A percentile compares a stretch with the other conserved stretches of the same genome.
Conservation (phyloP, 2,113 vertebrate genomes). For the Perca schrenkii region DNA sequence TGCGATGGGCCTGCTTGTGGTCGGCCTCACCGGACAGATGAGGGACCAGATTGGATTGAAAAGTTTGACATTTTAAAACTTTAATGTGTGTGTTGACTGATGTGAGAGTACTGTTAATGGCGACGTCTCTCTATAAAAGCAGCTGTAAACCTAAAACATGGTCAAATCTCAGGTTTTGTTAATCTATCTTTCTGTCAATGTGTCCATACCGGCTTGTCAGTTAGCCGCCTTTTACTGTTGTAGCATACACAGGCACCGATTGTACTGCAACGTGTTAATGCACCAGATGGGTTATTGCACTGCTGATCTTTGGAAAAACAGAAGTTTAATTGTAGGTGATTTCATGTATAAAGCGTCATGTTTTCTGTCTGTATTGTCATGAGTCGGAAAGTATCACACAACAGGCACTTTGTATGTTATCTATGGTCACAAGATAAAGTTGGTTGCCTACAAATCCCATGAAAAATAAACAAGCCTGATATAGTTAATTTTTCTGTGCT, state of each 20-base stretch:
- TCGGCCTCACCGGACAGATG: background rate
- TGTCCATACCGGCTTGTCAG: background rate
- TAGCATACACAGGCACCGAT: background rate
- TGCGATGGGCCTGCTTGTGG: background rate
- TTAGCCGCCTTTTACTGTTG: conserved; percentile 11
- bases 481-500: too few relatives aligned
- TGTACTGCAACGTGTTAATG: background rate
- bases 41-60: background rate
- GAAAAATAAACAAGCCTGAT: background rate
- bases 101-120: accelerated
- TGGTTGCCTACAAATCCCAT: background rate
- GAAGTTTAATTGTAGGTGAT: background rate
- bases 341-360: too few relatives aligned
- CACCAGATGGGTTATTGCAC: background rate
- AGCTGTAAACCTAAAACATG: background rate
- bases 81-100: accelerated
- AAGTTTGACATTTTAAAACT: accelerated
- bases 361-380: background rate
- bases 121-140: background rate
- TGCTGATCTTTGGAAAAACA: background rate
- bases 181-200: too few relatives aligned
- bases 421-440: too few relatives aligned
- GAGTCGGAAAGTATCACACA: background rate
- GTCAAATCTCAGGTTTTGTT: background rate
- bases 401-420: background rate